Percentiles rank a stretch among this genome's conserved stretches.
Evolutionary conservation across 2,797 vertebrate species (phyloP).

Genomic region (Dromococcyx pavoninus): DNA sequence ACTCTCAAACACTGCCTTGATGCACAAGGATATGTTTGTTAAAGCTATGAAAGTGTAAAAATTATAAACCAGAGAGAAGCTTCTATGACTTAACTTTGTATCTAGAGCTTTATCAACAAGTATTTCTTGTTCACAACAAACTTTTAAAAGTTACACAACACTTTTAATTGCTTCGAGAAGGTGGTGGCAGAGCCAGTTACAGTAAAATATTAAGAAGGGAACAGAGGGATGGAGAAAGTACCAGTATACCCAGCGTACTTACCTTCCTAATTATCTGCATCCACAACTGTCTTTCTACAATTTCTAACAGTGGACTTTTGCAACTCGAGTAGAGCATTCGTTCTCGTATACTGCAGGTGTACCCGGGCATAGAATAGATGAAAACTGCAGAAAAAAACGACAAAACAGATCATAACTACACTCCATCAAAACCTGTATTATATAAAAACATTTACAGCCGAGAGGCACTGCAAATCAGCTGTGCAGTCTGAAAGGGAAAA

Average conservation of each 20-base stretch:
- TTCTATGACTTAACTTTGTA: background rate
- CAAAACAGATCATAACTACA: background rate
- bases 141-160: background rate
- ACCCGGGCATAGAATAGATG: slow-evolving; percentile 99
- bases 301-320: slow-evolving; percentile 90
- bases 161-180: background rate
- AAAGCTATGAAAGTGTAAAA: background rate
- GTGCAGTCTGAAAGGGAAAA: background rate
- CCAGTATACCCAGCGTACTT: background rate
- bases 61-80: background rate
- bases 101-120: background rate
- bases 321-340: slow-evolving; percentile 99
- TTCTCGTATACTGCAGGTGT: slow-evolving; percentile 93
- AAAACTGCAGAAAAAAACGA: slow-evolving; percentile 84
- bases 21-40: background rate
- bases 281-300: slow-evolving; percentile 85
- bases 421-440: background rate
- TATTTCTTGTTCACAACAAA: background rate
- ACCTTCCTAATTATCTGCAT: slow-evolving; percentile 94
- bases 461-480: background rate
- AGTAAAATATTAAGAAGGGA: background rate
- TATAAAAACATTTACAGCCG: background rate
- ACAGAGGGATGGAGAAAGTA: background rate
- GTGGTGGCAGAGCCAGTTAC: background rate
- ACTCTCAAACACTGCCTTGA: background rate